Evolutionary conservation across 2,113 vertebrate species (phyloP), one percentile per base, ranked within the genome.

Genomic region (Indicator indicator): DNA sequence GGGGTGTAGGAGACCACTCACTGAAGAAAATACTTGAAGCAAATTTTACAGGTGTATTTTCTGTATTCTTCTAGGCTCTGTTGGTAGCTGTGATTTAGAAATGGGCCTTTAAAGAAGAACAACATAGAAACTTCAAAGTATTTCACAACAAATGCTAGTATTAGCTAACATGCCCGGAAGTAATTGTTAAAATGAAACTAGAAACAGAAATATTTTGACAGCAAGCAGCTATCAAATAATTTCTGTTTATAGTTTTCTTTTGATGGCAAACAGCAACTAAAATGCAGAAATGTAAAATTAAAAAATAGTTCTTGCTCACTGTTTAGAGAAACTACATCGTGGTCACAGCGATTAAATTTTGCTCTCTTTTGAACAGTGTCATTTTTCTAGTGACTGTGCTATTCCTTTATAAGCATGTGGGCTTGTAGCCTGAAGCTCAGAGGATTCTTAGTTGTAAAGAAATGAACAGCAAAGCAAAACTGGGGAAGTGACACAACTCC

Each of bases 131-230:
- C 81, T 73, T 94, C 6, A 38, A 92, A 52, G 90, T 95, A 92
- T 95, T 97, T 88, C 94, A 93, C 81, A 85, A 88, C 83, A 90
- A 83, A 76, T 63, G 56, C 30, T 95, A 86, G 86, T 95, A 81
- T 86, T 91, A 90, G 94, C 88, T 94, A 96, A 89, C 64, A 92
- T 95, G 78, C 63, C 90, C 96, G 88, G 71, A 93, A 97, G 87
- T 96, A 97, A 95, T 88, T 97, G 77, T 90, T 96, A 91, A 96
- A 95, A 95, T 88, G 83, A 94, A 97, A 95, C 90, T 95, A 86
- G 95, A 84, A 94, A 93, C 78, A 96, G 89, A 96, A 96, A 95
- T 86, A 75, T 95, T 97, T 95, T 92, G 81, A 94, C 50, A 96
- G 89, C 92, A 95, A 94, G 92, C 86, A 91, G 79, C 28, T 27